Evolutionary conservation across 2,888 invertebrate genomes (phyloP).

Genomic region (Nephrotoma appendiculata): DNA sequence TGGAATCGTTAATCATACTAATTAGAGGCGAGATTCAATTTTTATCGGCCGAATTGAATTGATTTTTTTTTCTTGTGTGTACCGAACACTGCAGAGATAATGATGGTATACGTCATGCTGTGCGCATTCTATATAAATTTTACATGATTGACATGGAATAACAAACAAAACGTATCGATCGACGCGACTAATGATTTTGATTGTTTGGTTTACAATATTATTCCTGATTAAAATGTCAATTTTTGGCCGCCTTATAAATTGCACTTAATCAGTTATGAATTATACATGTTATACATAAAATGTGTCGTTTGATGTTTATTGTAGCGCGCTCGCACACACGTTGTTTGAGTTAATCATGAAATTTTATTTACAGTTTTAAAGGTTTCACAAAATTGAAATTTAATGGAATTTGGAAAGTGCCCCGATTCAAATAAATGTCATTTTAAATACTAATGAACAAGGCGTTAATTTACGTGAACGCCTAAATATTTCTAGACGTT

Average conservation of each 20-base stretch:
- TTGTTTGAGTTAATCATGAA: neutral
- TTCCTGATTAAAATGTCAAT: neutral
- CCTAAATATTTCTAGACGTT: too few species aligned
- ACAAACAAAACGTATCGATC: neutral
- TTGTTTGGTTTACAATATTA: neutral
- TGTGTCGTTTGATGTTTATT: neutral
- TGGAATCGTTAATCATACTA: neutral
- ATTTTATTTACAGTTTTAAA: neutral
- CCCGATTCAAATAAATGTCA: too few species aligned
- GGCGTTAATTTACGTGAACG: too few species aligned
- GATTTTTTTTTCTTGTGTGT: neutral
- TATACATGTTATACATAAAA: neutral
- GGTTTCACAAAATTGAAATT: neutral
- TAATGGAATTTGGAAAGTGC: too few species aligned
- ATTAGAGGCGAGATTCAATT: neutral
- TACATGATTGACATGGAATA: neutral
- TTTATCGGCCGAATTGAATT: neutral
- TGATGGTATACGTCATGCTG: neutral
- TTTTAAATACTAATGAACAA: too few species aligned
- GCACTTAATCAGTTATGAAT: neutral
- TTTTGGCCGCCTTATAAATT: neutral
- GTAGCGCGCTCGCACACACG: neutral
- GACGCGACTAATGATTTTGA: neutral
- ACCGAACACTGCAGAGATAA: neutral
- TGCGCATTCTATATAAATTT: neutral